phyloP scores from a whole-genome alignment of 2,113 vertebrate genomes.

The Notothenia rossii region DNA sequence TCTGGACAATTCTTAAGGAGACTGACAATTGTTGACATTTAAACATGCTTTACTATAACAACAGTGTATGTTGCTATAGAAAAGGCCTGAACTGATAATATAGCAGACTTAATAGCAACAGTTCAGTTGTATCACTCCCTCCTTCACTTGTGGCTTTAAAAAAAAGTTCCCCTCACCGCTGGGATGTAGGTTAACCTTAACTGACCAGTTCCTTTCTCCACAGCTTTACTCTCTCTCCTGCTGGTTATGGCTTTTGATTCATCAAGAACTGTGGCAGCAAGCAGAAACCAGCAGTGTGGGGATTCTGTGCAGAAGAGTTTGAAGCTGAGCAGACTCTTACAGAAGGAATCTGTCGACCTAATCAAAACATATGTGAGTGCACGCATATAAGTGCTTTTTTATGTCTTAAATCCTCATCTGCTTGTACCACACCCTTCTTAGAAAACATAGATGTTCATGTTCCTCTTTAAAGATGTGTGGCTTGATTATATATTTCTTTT shows the following conservation, averaged over 20 bases:
- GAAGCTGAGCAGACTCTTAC: slow-evolving; percentile 65
- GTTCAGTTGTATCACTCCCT: slow-evolving; percentile 15
- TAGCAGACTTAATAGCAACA: background rate
- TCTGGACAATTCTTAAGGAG: background rate
- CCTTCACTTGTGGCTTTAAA: slow-evolving; percentile 44
- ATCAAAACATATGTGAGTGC: slow-evolving; percentile 82
- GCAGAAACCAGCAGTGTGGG: slow-evolving; percentile 59
- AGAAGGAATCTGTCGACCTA: slow-evolving; percentile 70
- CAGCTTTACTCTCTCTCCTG: slow-evolving; percentile 76
- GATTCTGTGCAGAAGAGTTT: slow-evolving; percentile 58
- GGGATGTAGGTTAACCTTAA: slow-evolving; percentile 47
- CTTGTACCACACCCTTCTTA: background rate
- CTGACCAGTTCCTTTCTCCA: slow-evolving; percentile 65
- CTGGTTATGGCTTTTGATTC: slow-evolving; percentile 74
- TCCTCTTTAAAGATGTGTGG: background rate
- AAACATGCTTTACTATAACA: background rate
- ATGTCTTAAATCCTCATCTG: background rate
- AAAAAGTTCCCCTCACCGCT: slow-evolving; percentile 35
- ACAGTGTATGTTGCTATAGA: background rate
- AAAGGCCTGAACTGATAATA: background rate
- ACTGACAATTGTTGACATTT: slow-evolving; percentile 1
- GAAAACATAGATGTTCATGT: background rate
- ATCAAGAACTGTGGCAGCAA: slow-evolving; percentile 44
- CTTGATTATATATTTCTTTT: background rate
- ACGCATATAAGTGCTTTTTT: slow-evolving; percentile 10